A percentile compares a stretch with the other conserved stretches of the same genome.
Conservation (phyloP, 2,888 invertebrate genomes). For the Allophyes oxyacanthae region DNA sequence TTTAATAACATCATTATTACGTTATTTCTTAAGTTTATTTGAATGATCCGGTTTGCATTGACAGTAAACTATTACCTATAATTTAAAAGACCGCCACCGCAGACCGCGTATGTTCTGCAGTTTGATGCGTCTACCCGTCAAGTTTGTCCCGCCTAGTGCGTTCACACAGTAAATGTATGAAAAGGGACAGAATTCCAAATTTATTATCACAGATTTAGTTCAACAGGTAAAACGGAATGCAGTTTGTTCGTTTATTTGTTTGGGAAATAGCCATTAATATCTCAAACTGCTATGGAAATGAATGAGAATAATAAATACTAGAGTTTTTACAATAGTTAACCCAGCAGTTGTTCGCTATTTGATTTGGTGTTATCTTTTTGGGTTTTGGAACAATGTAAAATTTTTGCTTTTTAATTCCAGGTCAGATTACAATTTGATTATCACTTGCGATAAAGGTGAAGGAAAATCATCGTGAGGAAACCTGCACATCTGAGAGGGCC, state of each 20-base stretch:
- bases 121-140: too few species aligned
- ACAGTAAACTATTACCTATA: too few species aligned
- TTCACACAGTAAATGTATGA: neutral
- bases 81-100: too few species aligned
- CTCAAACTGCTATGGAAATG: conserved; percentile 17
- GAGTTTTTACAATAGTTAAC: conserved; percentile 33
- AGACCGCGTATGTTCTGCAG: too few species aligned
- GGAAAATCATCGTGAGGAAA: too few species aligned
- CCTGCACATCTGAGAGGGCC: too few species aligned
- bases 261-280: conserved; percentile 23
- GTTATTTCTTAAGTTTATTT: too few species aligned
- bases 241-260: conserved; percentile 15
- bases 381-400: neutral
- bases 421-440: too few species aligned
- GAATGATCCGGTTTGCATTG: too few species aligned
- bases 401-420: neutral
- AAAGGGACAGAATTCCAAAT: neutral
- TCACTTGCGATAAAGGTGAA: too few species aligned
- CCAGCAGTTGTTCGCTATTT: conserved; percentile 19
- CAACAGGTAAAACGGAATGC: conserved; percentile 33
- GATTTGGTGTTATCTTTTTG: conserved; percentile 13
- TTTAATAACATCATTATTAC: too few species aligned
- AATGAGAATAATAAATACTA: conserved; percentile 29
- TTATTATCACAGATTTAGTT: conserved; percentile 16
- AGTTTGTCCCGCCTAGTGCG: too few species aligned